phyloP scores from a whole-genome alignment of 92 coral and sea anemone genomes.

The Zoanthus gigantus region DNA sequence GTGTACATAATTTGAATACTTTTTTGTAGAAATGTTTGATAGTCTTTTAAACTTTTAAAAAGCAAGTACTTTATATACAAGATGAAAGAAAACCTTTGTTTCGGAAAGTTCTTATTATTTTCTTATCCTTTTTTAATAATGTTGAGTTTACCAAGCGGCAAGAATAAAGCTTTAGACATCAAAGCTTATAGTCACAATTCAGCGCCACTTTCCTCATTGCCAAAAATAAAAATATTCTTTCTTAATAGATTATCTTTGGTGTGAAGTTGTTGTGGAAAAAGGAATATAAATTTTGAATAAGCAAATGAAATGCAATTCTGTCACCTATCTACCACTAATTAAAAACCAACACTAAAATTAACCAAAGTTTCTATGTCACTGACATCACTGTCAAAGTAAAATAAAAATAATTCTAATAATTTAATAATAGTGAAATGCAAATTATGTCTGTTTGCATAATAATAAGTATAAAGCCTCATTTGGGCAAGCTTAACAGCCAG shows the following conservation, averaged over 20 bases:
- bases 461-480: not conserved
- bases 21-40: not conserved
- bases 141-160: not conserved
- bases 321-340: slow-evolving; percentile 10
- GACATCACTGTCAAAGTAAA: not conserved
- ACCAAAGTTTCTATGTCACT: not conserved
- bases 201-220: slow-evolving; percentile 7
- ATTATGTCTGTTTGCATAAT: not conserved
- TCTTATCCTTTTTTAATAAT: not conserved
- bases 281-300: not conserved
- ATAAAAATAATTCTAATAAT: too few relatives aligned
- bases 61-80: not conserved
- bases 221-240: slow-evolving; percentile 2
- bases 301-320: slow-evolving; percentile 1
- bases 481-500: not conserved
- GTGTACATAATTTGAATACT: slow-evolving; percentile 2
- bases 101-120: not conserved
- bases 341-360: not conserved
- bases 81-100: not conserved
- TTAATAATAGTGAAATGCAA: not conserved
- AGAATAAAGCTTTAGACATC: slow-evolving; percentile 6
- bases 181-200: slow-evolving; percentile 3
- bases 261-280: slow-evolving; percentile 8
- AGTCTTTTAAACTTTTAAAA: not conserved
- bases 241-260: not conserved